Evolutionary conservation across 2,113 vertebrate species (phyloP), one percentile per base, ranked within the genome.

Genomic region (Megaleporinus macrocephalus): DNA sequence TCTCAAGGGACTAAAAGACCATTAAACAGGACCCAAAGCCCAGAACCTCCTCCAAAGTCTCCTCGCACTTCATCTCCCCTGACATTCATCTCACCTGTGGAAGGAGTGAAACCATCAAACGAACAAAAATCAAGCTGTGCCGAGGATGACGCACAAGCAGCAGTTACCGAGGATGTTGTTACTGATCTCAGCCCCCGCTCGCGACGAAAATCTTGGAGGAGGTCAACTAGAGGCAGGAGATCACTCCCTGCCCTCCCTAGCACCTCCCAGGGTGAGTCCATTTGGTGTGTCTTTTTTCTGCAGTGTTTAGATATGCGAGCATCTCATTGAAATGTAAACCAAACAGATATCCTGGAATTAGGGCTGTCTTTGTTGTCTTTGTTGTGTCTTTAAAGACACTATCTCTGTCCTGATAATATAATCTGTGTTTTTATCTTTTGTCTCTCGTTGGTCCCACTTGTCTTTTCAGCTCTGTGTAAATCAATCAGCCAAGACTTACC

Each of bases 181-280:
- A 65, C 82, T 0, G 47, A 87, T 22, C 76, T 66, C 15, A 91
- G 77, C 30, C 86, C 90, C 11, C 73, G 57, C 33, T 69, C 85
- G 2, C 82, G 84, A 26, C 90, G 89, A 65, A 93, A 93, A 30
- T 95, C 94, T 27, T 95, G 92, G 92, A 92, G 93, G 71, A 91
- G 94, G 86, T 90, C 92, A 26, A 92, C 92, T 7, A 51, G 93
- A 70, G 89, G 84, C 33, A 82, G 93, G 65, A 91, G 91, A n/a
- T 94, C 94, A n/a, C 90, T 95, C 3, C 91, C 92, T 22, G 77
- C 86, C 3, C 88, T 91, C 22, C 83, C 84, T 11, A 88, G 89
- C 51, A 89, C 86, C 10, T 85, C 89, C 47, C 87, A 90, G 30
- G 73, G 94, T 94, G 74, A 92, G 92, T 66, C 73, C 20, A 63